These are phyloP conservation scores for Etheostoma cragini DNA, from an alignment of 2,113 vertebrate species.

Conservation along the genomic window DNA sequence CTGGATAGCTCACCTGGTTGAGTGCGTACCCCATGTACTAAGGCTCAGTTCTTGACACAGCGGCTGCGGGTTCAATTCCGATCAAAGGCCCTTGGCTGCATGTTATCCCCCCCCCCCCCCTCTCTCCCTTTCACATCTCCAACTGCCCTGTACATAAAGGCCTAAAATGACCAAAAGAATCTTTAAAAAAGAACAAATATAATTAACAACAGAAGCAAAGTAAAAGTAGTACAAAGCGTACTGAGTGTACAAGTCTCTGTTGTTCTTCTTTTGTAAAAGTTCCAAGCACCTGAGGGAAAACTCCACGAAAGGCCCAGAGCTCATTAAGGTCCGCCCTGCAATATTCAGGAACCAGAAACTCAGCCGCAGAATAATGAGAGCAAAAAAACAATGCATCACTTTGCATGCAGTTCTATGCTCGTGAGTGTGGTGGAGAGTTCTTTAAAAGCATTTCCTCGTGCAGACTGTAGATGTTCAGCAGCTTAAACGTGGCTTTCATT, in stretches of 20 bases:
- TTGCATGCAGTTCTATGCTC: neutral
- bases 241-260: neutral
- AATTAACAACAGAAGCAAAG: neutral
- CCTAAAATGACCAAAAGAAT: too few species aligned
- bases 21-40: too few species aligned
- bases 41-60: too few species aligned
- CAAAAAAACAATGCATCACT: constrained; percentile 21
- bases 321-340: constrained; percentile 41
- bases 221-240: neutral
- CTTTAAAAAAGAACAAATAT: too few species aligned
- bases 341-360: constrained; percentile 40
- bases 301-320: constrained; percentile 18
- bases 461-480: neutral
- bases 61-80: too few species aligned
- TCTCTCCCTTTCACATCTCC: too few species aligned
- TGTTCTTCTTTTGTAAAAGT: constrained; percentile 29
- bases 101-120: too few species aligned
- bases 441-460: neutral
- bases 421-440: neutral
- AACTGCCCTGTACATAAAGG: too few species aligned
- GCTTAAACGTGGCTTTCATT: neutral
- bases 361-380: constrained; percentile 33
- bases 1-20: too few species aligned
- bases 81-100: too few species aligned
- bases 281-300: constrained; percentile 2